phyloP scores from a whole-genome alignment of 2,888 invertebrate species.

The Drosophila nr. perissopoda region DNA sequence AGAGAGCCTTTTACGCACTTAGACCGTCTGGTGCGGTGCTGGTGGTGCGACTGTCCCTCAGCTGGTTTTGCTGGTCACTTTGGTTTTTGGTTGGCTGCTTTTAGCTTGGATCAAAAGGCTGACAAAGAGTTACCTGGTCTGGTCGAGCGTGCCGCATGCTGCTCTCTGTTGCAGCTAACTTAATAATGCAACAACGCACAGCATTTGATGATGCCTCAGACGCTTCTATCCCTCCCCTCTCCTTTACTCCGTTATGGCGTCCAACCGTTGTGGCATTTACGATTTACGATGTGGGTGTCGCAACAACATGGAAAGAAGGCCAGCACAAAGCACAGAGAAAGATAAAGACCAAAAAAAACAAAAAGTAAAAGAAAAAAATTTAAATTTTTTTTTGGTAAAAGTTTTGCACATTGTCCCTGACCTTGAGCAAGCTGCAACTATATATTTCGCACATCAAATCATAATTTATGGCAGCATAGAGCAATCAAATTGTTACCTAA shows the following conservation, averaged over 20 bases:
- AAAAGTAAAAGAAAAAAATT: conserved; percentile 6
- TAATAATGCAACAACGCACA: conserved; percentile 63
- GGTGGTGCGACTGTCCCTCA: conserved; percentile 20
- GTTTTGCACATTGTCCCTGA: conserved; percentile 28
- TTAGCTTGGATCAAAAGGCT: conserved; percentile 7
- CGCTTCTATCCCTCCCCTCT: background rate
- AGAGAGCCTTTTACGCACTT: conserved; percentile 43
- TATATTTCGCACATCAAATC: conserved; percentile 71
- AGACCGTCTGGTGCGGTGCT: conserved; percentile 14
- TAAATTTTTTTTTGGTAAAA: conserved; percentile 11
- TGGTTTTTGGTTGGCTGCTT: conserved; percentile 9
- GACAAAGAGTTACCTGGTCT: conserved; percentile 32
- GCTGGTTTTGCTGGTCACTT: conserved; percentile 28
- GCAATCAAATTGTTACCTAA: conserved; percentile 34
- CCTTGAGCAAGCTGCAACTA: conserved; percentile 54
- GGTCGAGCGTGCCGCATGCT: conserved; percentile 21
- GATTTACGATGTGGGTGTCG: conserved; percentile 65
- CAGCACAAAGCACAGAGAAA: conserved; percentile 13
- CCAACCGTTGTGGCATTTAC: conserved; percentile 59
- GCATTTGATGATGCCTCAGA: conserved; percentile 12
- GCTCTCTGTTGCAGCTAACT: conserved; percentile 60
- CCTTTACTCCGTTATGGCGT: conserved; percentile 29
- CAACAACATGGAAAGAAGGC: conserved; percentile 66
- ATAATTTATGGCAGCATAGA: conserved; percentile 66
- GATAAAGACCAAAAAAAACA: background rate